Conservation (phyloP, 2,888 invertebrate genomes). For the Eupithecia centaureata region DNA sequence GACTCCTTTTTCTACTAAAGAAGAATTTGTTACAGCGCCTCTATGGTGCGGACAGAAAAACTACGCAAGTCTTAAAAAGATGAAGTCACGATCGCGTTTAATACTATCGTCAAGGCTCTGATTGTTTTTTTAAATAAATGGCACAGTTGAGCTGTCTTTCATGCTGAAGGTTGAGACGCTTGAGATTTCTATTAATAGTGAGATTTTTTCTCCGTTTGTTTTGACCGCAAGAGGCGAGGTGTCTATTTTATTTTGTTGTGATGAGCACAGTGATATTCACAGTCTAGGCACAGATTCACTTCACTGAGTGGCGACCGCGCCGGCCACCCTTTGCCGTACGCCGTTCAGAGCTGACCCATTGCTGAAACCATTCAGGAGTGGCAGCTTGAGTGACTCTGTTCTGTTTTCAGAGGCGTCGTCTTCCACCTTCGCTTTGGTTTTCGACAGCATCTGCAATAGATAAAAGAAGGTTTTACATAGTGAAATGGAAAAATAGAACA, state of each 20-base stretch:
- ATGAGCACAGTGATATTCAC: conserved; percentile 36
- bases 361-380: conserved; percentile 74
- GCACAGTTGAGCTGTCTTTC: background rate
- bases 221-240: background rate
- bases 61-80: too few species aligned
- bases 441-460: conserved; percentile 46
- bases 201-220: background rate
- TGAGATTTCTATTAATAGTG: background rate
- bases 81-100: too few species aligned
- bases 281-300: conserved; percentile 22
- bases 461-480: background rate
- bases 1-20: too few species aligned
- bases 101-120: too few species aligned
- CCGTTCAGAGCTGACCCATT: conserved; percentile 71
- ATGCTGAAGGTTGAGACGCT: background rate
- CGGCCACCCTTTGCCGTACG: conserved; percentile 76
- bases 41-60: too few species aligned
- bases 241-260: conserved; percentile 16
- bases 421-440: conserved; percentile 61
- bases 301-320: conserved; percentile 77
- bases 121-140: too few species aligned
- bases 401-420: conserved; percentile 50
- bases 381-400: conserved; percentile 65
- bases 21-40: too few species aligned
- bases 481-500: background rate